phyloP scores from a whole-genome alignment of 1,140 invertebrate species.

The Drosophila rufa region DNA sequence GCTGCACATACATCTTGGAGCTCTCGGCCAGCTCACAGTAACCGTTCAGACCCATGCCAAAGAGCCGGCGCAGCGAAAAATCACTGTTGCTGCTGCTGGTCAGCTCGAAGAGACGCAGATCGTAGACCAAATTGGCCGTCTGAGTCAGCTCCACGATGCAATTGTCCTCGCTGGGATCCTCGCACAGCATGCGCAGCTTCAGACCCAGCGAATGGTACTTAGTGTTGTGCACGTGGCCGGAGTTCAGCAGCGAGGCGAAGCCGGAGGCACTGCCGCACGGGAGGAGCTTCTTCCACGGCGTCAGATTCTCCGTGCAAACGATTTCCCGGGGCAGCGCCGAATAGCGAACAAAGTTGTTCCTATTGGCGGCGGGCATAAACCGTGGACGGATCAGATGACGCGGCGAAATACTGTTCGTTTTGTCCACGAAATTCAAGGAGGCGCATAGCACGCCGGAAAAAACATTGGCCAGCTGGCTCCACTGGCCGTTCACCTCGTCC shows the following conservation, averaged over 20 bases:
- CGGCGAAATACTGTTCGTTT: conserved; percentile 94
- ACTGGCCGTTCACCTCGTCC: conserved; percentile 90
- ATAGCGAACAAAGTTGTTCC: conserved; percentile 87
- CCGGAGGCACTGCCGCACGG: conserved; percentile 96
- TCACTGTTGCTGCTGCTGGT: conserved; percentile 85
- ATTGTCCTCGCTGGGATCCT: conserved; percentile 85
- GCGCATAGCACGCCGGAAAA: conserved; percentile 97
- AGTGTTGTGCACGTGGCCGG: conserved; percentile 95
- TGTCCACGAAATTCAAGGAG: conserved; percentile 97
- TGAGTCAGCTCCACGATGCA: conserved; percentile 93
- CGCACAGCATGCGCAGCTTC: conserved; percentile 93
- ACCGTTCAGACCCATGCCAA: conserved; percentile 92
- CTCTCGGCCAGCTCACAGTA: conserved; percentile 91
- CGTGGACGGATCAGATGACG: conserved; percentile 92
- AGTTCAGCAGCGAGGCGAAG: conserved; percentile 94
- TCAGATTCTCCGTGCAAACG: conserved; percentile 99
- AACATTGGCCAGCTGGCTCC: conserved; percentile 94
- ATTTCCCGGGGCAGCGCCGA: conserved; percentile 96
- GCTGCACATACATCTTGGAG: conserved; percentile 94
- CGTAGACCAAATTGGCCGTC: conserved; percentile 94
- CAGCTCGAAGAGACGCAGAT: conserved; percentile 88
- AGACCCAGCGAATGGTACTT: conserved; percentile 96
- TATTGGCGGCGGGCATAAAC: conserved; percentile 85
- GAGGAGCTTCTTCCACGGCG: conserved; percentile 98
- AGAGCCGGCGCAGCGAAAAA: conserved; percentile 95